These are phyloP conservation scores for Camptogramma bilineatum DNA, from an alignment of 2,888 invertebrate species.

Conservation along the genomic window DNA sequence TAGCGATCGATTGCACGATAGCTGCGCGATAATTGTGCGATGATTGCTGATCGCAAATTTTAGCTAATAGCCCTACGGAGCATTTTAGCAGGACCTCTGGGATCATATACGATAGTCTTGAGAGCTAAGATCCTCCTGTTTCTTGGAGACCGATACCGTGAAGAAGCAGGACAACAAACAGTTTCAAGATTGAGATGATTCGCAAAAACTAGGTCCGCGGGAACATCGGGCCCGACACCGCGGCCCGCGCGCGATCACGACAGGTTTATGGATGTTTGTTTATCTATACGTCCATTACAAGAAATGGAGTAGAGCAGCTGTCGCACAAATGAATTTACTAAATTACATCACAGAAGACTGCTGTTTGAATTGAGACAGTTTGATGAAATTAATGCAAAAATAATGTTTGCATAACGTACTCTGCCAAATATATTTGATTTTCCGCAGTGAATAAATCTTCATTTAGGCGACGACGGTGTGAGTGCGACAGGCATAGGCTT, in stretches of 20 bases:
- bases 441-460: not conserved
- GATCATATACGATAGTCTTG: no score
- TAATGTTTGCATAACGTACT: not conserved
- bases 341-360: not conserved
- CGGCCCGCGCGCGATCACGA: not conserved
- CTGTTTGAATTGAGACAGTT: not conserved
- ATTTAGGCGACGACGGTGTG: not conserved
- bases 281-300: not conserved
- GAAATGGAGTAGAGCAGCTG: constrained; percentile 2
- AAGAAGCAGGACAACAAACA: no score
- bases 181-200: no score
- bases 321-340: not conserved
- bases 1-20: no score
- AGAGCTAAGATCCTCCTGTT: no score
- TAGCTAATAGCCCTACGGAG: no score
- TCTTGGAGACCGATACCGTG: no score
- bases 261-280: not conserved
- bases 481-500: not conserved
- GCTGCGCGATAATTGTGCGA: no score
- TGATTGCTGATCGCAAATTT: no score
- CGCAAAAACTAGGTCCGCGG: no score
- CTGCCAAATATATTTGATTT: not conserved
- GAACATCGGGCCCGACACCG: no score
- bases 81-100: no score
- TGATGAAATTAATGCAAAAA: not conserved